These are phyloP conservation scores for Tetranychus piercei DNA, from an alignment of 2,888 invertebrate genomes.

Conservation along the genomic window DNA sequence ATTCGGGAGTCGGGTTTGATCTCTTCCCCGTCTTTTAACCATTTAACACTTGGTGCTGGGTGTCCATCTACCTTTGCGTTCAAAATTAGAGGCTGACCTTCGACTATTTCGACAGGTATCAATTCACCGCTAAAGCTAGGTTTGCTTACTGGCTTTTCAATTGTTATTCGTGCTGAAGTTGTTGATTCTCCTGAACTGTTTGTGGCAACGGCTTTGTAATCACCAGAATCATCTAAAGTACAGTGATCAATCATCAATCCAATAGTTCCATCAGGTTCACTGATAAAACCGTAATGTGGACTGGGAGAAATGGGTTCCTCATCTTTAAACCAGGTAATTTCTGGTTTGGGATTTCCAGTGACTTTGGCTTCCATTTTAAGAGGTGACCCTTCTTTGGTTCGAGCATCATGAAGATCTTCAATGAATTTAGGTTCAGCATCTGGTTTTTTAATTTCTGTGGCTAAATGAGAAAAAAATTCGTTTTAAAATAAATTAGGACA, in stretches of 20 bases:
- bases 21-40: conserved; percentile 33
- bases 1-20: conserved; percentile 48
- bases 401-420: conserved; percentile 7
- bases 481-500: no score
- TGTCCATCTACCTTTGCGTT: conserved; percentile 63
- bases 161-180: conserved; percentile 79
- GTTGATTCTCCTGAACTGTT: conserved; percentile 87
- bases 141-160: conserved; percentile 48
- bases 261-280: conserved; percentile 77
- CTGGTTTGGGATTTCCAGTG: conserved; percentile 62
- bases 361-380: conserved; percentile 64
- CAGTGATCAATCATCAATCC: conserved; percentile 85
- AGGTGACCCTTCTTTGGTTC: conserved; percentile 42
- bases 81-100: conserved; percentile 49
- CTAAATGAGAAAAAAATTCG: background rate
- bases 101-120: conserved; percentile 38
- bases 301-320: conserved; percentile 39
- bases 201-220: conserved; percentile 88
- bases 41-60: conserved; percentile 66
- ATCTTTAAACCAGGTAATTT: conserved; percentile 67
- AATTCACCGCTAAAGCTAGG: conserved; percentile 36
- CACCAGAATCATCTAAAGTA: conserved; percentile 77
- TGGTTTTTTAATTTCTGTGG: background rate
- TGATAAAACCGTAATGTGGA: conserved; percentile 41
- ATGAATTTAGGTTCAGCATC: conserved; percentile 65